Conservation (phyloP, 2,113 vertebrate species). For the Prietella phreatophila region DNA sequence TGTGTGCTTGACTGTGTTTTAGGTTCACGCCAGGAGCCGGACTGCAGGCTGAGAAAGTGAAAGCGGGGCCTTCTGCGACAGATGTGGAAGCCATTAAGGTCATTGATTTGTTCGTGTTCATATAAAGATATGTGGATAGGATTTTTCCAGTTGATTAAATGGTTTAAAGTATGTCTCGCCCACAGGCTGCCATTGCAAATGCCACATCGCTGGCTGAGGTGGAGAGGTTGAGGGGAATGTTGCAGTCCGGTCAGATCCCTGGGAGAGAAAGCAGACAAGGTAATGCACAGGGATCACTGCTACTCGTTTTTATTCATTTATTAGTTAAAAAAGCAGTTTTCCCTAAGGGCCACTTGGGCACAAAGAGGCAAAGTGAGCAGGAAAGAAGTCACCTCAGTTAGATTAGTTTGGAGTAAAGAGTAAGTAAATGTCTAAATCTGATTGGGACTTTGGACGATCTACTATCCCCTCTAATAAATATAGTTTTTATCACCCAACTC, state of each 20-base stretch:
- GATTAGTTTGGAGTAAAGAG: neutral
- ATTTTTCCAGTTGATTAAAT: neutral
- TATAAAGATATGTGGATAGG: neutral
- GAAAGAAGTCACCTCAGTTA: neutral
- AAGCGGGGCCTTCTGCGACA: conserved; percentile 83
- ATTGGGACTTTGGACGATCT: neutral
- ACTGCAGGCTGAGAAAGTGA: conserved; percentile 88
- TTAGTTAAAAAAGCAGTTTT: neutral
- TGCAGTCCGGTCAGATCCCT: conserved; percentile 93
- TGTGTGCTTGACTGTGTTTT: conserved; percentile 33
- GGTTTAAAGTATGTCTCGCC: neutral
- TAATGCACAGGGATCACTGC: conserved; percentile 47
- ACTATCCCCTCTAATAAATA: neutral
- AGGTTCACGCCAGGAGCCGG: conserved; percentile 92
- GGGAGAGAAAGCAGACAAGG: conserved; percentile 85
- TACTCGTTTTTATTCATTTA: neutral
- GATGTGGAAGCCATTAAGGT: conserved; percentile 98
- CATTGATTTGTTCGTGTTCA: conserved; percentile 18
- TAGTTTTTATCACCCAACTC: neutral
- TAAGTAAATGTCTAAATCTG: neutral
- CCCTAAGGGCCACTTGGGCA: neutral
- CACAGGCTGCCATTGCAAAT: conserved; percentile 88
- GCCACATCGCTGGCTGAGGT: conserved; percentile 92
- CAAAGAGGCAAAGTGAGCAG: neutral
- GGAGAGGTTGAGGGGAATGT: conserved; percentile 87